Evolutionary conservation across 2,888 invertebrate genomes (phyloP).

Genomic region (Ectobius pallidus): DNA sequence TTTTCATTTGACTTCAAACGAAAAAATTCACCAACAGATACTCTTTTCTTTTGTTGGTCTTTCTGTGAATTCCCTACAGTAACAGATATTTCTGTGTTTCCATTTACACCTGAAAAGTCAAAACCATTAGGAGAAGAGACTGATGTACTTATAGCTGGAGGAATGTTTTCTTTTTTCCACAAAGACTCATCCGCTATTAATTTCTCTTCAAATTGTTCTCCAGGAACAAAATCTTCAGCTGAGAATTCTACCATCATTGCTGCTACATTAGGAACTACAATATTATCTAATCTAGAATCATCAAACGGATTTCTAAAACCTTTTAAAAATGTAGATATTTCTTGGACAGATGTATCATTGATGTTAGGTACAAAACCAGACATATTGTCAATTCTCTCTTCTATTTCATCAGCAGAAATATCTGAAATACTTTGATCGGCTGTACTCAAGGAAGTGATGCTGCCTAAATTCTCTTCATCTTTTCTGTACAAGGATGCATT

Average conservation of each 20-base stretch:
- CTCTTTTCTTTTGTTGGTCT: background rate
- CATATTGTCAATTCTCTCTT: too few species aligned
- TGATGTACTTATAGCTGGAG: background rate
- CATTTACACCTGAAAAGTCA: slow-evolving; percentile 7
- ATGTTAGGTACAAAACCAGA: too few species aligned
- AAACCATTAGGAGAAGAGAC: background rate
- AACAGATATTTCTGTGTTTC: background rate
- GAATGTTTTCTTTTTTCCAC: slow-evolving; percentile 11
- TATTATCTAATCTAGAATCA: background rate
- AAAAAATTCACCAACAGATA: slow-evolving; percentile 14
- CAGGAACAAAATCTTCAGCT: slow-evolving; percentile 1
- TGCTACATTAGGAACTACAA: background rate
- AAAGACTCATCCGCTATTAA: background rate
- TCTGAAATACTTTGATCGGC: too few species aligned
- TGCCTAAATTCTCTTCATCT: too few species aligned
- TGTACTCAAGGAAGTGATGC: too few species aligned
- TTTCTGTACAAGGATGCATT: too few species aligned
- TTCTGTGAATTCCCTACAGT: background rate
- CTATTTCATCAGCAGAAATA: too few species aligned
- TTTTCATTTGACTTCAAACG: background rate
- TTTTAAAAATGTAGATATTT: too few species aligned
- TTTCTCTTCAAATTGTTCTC: background rate
- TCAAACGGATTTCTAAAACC: background rate
- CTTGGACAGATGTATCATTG: too few species aligned
- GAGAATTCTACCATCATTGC: background rate